Base-by-base conservation (phyloP, 2,888 invertebrate species). In the Atrina japonica region DNA sequence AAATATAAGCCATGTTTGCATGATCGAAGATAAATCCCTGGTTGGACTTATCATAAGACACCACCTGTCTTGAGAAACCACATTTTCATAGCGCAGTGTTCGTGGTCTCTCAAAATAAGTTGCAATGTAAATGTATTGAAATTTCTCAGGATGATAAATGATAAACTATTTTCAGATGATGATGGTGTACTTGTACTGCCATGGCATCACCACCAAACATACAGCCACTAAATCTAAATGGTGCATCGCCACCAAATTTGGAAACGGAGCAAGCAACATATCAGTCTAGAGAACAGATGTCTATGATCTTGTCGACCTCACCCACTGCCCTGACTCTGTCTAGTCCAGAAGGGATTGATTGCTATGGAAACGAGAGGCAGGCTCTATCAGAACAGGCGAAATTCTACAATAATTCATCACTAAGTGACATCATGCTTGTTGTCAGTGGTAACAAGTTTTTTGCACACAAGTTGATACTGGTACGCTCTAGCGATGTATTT, bases 401-500 rank as follows among this genome's bases (percentile, higher is more conserved):
- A 58, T 84, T 84, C 67, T 87, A 75, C 77, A 85, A 87, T 76
- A 86, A 82, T 72, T 76, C 82, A 18, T 74, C 77, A 25, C 60
- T 87, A 52, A 87, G 87, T 80, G 87, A 87, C 71, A 81, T 87
- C 6, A 75, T 73, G 3, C 69, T 87, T 41, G 75, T 81, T 43
- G 90, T 92, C 18, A 91, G 90, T 7, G 90, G 88, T 9, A 86
- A 90, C 56, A 84, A 86, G 29, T 92, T 83, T 72, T 87, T 87
- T 55, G 91, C 91, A 0, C 92, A 92, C 80, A 90, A 91, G 65
- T 81, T 92, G 60, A 86, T 92, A 23, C 83, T 92, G 60, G 90
- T 91, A 11, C 86, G 89, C 47, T 83, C 89, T 50, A 92, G 91
- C 75, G 91, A 92, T 80, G 92, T 92, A 16, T 92, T 92, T 83